These are phyloP conservation scores for Penaeus vannamei DNA, from an alignment of 1,140 invertebrate species.

Conservation along the genomic window DNA sequence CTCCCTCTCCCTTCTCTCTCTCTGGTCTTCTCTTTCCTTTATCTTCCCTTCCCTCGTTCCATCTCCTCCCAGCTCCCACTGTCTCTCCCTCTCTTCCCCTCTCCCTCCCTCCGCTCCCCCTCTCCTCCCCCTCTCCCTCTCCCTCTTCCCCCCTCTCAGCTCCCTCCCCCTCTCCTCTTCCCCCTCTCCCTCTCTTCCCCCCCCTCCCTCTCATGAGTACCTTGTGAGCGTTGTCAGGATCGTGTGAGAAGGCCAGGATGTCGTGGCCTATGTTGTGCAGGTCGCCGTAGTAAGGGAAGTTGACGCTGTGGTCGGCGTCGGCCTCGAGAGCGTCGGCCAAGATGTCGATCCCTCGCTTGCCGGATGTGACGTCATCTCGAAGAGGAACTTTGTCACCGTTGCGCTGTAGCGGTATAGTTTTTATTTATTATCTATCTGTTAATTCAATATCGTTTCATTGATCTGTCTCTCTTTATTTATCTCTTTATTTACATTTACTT, in stretches of 20 bases:
- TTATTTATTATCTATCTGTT: not conserved
- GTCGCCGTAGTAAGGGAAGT: slow-evolving; percentile 81
- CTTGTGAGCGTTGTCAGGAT: slow-evolving; percentile 76
- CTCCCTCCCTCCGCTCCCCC: too few relatives aligned
- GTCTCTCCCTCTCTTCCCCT: too few relatives aligned
- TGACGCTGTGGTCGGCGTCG: slow-evolving; percentile 79
- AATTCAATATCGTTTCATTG: too few relatives aligned
- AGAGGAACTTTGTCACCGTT: slow-evolving; percentile 76
- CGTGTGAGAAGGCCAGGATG: slow-evolving; percentile 80
- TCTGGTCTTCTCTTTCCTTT: too few relatives aligned
- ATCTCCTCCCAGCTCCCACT: too few relatives aligned
- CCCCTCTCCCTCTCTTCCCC: not conserved
- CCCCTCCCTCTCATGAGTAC: slow-evolving; percentile 31
- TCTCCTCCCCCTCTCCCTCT: too few relatives aligned
- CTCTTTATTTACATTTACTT: too few relatives aligned
- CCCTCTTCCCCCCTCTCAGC: not conserved
- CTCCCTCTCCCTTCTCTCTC: too few relatives aligned
- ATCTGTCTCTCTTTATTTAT: too few relatives aligned
- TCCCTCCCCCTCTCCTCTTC: not conserved
- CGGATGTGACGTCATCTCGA: slow-evolving; percentile 74
- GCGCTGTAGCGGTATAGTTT: slow-evolving; percentile 67
- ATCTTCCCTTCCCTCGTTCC: too few relatives aligned
- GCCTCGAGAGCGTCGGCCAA: slow-evolving; percentile 86
- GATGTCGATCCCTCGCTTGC: slow-evolving; percentile 80
- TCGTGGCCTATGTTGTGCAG: slow-evolving; percentile 81